Evolutionary conservation across 2,113 vertebrate genomes (phyloP).

Genomic region (Zosterops borbonicus): DNA sequence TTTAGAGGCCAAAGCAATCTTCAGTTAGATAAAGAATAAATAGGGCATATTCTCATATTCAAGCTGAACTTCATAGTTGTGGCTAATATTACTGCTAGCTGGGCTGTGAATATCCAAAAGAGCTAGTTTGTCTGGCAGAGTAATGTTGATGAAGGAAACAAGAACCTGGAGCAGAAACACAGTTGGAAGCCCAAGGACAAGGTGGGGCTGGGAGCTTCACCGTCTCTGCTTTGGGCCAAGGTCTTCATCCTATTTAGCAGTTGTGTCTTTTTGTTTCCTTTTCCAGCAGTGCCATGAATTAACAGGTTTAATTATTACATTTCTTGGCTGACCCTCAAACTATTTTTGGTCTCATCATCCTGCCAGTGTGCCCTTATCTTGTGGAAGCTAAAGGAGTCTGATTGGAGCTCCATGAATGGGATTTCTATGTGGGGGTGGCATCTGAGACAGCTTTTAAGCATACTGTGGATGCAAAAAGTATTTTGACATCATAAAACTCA

Average conservation of each 20-base stretch:
- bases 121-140: not conserved
- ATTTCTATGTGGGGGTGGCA: not conserved
- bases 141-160: not conserved
- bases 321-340: not conserved
- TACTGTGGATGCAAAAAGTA: not conserved
- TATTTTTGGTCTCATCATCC: not conserved
- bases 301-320: not conserved
- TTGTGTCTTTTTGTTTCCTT: not conserved
- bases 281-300: not conserved
- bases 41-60: not conserved
- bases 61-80: not conserved
- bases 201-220: not conserved
- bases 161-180: not conserved
- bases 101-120: not conserved
- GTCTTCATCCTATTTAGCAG: not conserved
- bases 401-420: not conserved
- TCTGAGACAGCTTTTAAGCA: not conserved
- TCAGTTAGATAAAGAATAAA: not conserved
- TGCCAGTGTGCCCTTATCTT: not conserved
- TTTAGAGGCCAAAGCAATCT: not conserved
- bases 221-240: not conserved
- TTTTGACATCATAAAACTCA: not conserved
- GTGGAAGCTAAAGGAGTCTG: not conserved
- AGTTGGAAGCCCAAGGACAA: not conserved
- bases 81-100: not conserved